Evolutionary conservation across 2,113 vertebrate genomes (phyloP), one percentile per base, ranked within the genome.

Genomic region (Urocynchramus pylzowi): DNA sequence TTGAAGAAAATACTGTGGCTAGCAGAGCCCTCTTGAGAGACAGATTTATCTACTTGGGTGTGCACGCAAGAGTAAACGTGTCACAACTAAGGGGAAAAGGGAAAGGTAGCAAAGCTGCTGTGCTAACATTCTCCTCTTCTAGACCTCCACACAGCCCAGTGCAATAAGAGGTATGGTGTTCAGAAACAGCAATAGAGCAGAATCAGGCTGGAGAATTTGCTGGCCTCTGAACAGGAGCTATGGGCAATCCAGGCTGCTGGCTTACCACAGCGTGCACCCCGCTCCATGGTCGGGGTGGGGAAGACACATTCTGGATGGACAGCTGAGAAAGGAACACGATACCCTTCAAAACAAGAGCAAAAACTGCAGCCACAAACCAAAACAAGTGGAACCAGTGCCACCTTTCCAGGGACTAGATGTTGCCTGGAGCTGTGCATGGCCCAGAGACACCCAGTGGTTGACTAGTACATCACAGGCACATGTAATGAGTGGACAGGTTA

Each of bases 401-500:
- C 41, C 41, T 82, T 85, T 56, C 65, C 13, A 65, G 49, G 67
- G 44, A 79, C 22, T n/a, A 10, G 22, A 45, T 22, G 42, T 8
- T 53, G 54, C 50, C 60, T 26, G 47, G 59, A 88, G 85, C 54
- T 52, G 59, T 21, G 68, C 50, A 77, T 1, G 30, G 71, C 82
- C 63, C 79, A 81, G 94, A 90, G 90, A 89, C 86, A 88, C 76
- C 83, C 93, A 70, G 83, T 64, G 86, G 79, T 24, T 67, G 75
- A 63, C 77, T 20, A 2, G 2, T 45, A 78, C 73, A 89, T 57
- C 79, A 90, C 85, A 83, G 53, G 35, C 67, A 68, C 2, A 0
- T 11, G 10, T 2, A 27, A 23, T 5, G 45, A 26, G 23, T 2
- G 23, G 50, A 6, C 76, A 53, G 23, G 31, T 39, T 27, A 30